A percentile compares a stretch with the other conserved stretches of the same genome.
These are phyloP conservation scores for Enteromius argenteus DNA, from an alignment of 2,797 vertebrate species.

Conservation along the genomic window DNA sequence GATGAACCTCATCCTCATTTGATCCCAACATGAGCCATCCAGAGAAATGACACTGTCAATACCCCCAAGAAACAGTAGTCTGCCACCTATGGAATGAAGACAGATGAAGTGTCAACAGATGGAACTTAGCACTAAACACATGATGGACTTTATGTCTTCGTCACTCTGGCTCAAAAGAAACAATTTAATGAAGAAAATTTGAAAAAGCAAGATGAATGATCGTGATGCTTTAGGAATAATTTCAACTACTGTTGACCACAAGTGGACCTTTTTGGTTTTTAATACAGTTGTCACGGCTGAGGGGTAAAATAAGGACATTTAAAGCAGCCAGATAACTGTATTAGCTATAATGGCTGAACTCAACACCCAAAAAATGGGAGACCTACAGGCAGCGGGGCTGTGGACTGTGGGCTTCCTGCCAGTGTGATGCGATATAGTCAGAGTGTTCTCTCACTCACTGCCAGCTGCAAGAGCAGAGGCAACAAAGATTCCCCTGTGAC, in stretches of 20 bases:
- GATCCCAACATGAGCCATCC: slow-evolving; percentile 32
- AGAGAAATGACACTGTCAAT: slow-evolving; percentile 37
- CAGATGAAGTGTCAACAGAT: slow-evolving; percentile 23
- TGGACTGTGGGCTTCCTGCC: slow-evolving; percentile 37
- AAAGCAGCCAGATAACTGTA: slow-evolving; percentile 25
- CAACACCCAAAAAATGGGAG: slow-evolving; percentile 9
- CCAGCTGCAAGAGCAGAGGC: slow-evolving; percentile 47
- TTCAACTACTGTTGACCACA: slow-evolving; percentile 1
- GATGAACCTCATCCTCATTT: slow-evolving; percentile 54
- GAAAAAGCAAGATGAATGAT: slow-evolving; percentile 12
- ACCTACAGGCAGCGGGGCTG: slow-evolving; percentile 1
- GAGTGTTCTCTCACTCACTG: slow-evolving; percentile 41
- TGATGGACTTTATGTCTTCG: slow-evolving; percentile 39
- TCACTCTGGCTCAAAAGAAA: not conserved
- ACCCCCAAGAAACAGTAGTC: slow-evolving; percentile 37
- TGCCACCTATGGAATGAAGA: slow-evolving; percentile 29
- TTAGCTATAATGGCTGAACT: slow-evolving; percentile 7
- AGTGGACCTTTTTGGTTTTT: not conserved
- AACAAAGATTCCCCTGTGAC: slow-evolving; percentile 60
- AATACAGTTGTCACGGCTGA: not conserved
- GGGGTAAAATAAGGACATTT: slow-evolving; percentile 5
- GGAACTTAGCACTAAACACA: slow-evolving; percentile 7
- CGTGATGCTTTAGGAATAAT: not conserved
- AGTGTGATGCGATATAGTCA: slow-evolving; percentile 45
- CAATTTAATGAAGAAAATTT: slow-evolving; percentile 38